phyloP scores from a whole-genome alignment of 2,888 invertebrate species.

The Apamea sordens region DNA sequence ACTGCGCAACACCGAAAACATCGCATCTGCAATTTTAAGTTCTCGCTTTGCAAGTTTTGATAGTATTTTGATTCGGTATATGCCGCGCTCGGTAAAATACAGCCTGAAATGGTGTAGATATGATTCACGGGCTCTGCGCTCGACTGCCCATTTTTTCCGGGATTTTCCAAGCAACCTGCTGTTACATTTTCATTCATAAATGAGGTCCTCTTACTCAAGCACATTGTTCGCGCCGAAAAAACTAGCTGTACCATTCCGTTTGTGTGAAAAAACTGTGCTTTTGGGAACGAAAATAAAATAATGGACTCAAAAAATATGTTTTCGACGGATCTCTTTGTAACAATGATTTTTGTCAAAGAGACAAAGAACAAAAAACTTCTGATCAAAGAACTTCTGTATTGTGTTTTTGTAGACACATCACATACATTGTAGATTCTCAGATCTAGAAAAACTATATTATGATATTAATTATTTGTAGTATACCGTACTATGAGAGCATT shows the following conservation, averaged over 20 bases:
- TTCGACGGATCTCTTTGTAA: not conserved
- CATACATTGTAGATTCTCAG: not conserved
- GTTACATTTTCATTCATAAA: not conserved
- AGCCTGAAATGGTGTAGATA: constrained; percentile 47
- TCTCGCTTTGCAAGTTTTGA: not conserved
- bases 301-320: not conserved
- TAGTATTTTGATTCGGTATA: constrained; percentile 14
- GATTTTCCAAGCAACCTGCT: not conserved
- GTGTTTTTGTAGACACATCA: not conserved
- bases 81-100: constrained; percentile 10
- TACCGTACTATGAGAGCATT: not conserved
- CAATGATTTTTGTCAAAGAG: not conserved
- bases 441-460: not conserved
- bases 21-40: not conserved
- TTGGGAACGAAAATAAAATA: not conserved
- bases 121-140: constrained; percentile 28
- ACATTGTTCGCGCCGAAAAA: not conserved
- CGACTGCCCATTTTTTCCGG: not conserved
- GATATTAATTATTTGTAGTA: not conserved
- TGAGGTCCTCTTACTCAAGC: not conserved
- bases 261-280: not conserved
- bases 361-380: too few relatives aligned
- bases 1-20: not conserved
- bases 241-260: not conserved
- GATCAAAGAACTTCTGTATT: not conserved